A percentile compares a stretch with the other conserved stretches of the same genome.
Evolutionary conservation across 2,888 invertebrate species (phyloP).

Genomic region (Andrena flavipes): DNA sequence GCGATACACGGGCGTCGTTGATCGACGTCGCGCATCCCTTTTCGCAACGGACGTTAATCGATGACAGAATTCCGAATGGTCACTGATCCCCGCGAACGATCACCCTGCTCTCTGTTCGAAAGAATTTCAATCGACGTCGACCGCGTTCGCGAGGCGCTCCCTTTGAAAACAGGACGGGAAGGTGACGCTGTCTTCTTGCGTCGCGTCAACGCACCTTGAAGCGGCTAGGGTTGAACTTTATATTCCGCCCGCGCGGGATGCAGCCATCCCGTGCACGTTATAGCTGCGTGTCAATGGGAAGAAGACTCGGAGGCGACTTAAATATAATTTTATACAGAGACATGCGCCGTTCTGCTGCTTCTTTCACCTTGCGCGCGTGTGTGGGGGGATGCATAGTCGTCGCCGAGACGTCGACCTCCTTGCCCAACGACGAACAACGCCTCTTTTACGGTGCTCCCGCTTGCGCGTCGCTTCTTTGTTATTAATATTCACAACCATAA

Average conservation of each 20-base stretch:
- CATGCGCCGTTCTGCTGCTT: constrained; percentile 9
- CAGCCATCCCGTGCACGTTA: constrained; percentile 12
- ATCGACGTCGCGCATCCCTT: neutral
- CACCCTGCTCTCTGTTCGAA: too few species aligned
- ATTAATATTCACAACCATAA: constrained; percentile 81
- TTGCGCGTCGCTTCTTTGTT: constrained; percentile 39
- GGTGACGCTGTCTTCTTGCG: too few species aligned
- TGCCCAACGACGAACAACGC: constrained; percentile 27
- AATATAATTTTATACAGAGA: constrained; percentile 38
- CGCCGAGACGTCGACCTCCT: constrained; percentile 18
- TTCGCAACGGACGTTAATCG: too few species aligned
- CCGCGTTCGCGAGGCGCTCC: too few species aligned
- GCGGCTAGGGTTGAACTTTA: constrained; percentile 7
- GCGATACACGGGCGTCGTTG: constrained; percentile 3
- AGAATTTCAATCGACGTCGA: too few species aligned
- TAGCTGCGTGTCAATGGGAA: constrained; percentile 44
- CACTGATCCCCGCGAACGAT: too few species aligned
- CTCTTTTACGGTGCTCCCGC: constrained; percentile 20
- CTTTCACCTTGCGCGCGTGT: neutral
- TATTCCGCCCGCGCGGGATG: constrained; percentile 3
- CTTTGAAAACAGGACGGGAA: too few species aligned
- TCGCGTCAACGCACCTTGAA: constrained; percentile 9
- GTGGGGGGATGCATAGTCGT: neutral
- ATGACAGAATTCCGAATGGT: too few species aligned
- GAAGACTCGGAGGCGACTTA: constrained; percentile 45